Base-by-base conservation (phyloP, 2,888 invertebrate genomes). In the Diogma glabrata region DNA sequence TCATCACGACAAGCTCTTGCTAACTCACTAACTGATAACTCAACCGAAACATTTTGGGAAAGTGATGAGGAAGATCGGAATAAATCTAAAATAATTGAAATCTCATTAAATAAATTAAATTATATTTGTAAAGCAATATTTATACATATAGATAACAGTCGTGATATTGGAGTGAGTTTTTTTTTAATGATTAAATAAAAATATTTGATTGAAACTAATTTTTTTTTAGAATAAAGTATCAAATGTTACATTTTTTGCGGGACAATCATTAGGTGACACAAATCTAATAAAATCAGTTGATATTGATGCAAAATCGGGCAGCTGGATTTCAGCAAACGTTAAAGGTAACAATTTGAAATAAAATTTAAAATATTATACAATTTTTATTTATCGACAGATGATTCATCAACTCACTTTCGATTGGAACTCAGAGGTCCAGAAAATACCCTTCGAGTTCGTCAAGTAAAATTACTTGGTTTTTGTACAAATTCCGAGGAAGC, bases 21-120 rank as follows among this genome's bases (percentile, higher is more conserved):
- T 4, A 87, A 85, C 3, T 92, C 93, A 57, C 75, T 97, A 14
- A 87, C 85, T 0, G 97, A 97, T 66, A 87, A 87, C 61, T 92
- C 92, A 5, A 94, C 95, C 0, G 97, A 97, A 67, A 97, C 97
- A 0, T 97, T 97, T 71, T 97, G 97, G 97, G 97, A 97, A 71
- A 94, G 94, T 30, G 95, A 94, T 1, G 96, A 96, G 61, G 96
- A 96, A 63, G 96, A 97, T 70, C 76, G 88, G 52, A 93, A 92
- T 67, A 91, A 92, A 67, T 84, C 89, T 20, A 94, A 95, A 70
- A 83, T 83, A 61, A 78, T 93, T 23, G 87, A 85, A 51, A 72
- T 87, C 17, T 74, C 76, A 67, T 77, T 55, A 75, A 80, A 53
- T 75, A 79, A 65, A 51, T 58, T 64, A 57, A 54, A 73, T 66